These are phyloP conservation scores for Endotricha flammealis DNA, from an alignment of 2,888 invertebrate species.

Conservation along the genomic window DNA sequence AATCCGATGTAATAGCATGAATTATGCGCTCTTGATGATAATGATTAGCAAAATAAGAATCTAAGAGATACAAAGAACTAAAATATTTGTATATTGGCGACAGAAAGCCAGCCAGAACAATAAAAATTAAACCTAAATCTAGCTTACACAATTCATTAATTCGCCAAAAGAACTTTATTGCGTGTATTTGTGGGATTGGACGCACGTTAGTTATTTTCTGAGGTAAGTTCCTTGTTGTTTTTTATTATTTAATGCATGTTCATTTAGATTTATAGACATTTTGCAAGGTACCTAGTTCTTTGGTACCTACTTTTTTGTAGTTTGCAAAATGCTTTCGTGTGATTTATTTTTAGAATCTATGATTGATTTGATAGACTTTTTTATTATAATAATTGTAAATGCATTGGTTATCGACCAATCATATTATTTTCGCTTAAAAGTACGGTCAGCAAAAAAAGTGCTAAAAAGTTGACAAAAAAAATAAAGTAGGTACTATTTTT, in stretches of 20 bases:
- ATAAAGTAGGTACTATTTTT: neutral
- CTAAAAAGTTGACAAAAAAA: neutral
- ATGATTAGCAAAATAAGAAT: constrained; percentile 78
- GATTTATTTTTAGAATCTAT: constrained; percentile 36
- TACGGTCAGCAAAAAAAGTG: constrained; percentile 24
- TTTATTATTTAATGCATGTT: constrained; percentile 23
- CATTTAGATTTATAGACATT: neutral
- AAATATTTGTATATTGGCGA: constrained; percentile 56
- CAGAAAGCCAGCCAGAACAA: constrained; percentile 43
- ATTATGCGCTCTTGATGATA: constrained; percentile 78
- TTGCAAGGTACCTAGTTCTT: too few relatives aligned
- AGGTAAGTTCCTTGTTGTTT: constrained; percentile 55
- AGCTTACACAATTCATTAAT: constrained; percentile 52
- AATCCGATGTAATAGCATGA: constrained; percentile 80
- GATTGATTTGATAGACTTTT: constrained; percentile 19
- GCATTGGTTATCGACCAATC: neutral
- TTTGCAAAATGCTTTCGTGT: constrained; percentile 23
- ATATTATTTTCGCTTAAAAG: constrained; percentile 8
- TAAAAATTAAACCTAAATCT: constrained; percentile 43
- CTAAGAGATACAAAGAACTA: constrained; percentile 51
- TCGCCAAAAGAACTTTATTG: constrained; percentile 44
- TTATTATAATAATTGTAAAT: neutral
- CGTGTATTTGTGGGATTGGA: constrained; percentile 45
- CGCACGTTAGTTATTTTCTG: constrained; percentile 58
- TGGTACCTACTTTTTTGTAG: neutral